Evolutionary conservation across 2,888 invertebrate genomes (phyloP), one percentile per base, ranked within the genome.

Genomic region (Cataglyphis livida): DNA sequence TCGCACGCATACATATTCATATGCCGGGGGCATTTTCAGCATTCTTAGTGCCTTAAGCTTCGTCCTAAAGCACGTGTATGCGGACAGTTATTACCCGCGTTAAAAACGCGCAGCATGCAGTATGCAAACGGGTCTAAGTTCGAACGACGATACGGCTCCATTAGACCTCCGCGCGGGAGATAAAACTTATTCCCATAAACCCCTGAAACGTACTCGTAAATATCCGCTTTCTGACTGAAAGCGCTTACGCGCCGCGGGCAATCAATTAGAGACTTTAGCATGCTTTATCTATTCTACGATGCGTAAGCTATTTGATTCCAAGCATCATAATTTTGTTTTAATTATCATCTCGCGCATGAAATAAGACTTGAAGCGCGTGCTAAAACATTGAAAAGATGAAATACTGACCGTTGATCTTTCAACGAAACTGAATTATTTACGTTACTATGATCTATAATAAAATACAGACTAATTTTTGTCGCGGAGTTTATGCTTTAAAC

Each of bases 21-120:
- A 74, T 82, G 44, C 44, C 54, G 59, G 25, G 59, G 32, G 82
- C 85, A 87, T 88, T 84, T 84, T 90, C 83, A 85, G 82, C 66
- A 59, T 64, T 65, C 64, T 62, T 81, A 70, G 62, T 73, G 85
- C 73, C 84, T 84, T 66, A 75, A 79, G 88, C 82, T 66, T 83
- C 82, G 83, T 81, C 78, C 68, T 68, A 83, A 83, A 84, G 82
- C 88, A 88, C 83, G 84, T 84, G 90, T 83, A 70, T 79, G 76
- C 64, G 62, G 84, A 84, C 82, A 85, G 89, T 89, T 89, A 90
- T 88, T 84, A 81, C 84, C 41, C 71, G 73, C 78, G 86, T 85
- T 89, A 86, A 89, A 90, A 89, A 89, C 84, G 79, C 73, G 61
- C 78, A 44, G 51, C 81, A 84, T 83, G 65, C 84, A 79, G 71